A percentile compares a stretch with the other conserved stretches of the same genome.
phyloP scores from a whole-genome alignment of 2,888 invertebrate genomes.

The Ceraclea dissimilis region DNA sequence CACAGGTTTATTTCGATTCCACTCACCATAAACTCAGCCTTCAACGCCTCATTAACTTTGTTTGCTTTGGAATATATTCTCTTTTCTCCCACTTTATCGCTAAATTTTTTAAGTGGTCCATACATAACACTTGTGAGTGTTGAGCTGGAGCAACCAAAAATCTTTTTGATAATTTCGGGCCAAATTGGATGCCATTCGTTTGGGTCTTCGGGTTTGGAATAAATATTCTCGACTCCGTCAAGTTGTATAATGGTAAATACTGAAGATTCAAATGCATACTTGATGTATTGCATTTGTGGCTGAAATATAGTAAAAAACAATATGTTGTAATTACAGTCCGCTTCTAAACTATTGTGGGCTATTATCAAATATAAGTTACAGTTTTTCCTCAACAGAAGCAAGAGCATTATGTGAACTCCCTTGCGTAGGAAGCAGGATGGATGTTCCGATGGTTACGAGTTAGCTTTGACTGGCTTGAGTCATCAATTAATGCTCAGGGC shows the following conservation, averaged over 20 bases:
- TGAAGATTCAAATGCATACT: constrained; percentile 57
- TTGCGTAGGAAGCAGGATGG: no score
- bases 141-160: constrained; percentile 56
- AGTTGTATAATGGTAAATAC: constrained; percentile 52
- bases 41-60: constrained; percentile 48
- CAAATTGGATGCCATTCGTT: constrained; percentile 54
- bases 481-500: no score
- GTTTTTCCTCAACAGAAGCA: no score
- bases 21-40: constrained; percentile 52
- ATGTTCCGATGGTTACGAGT: no score
- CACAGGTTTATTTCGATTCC: no score
- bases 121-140: constrained; percentile 58
- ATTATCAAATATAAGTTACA: no score
- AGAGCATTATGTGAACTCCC: no score
- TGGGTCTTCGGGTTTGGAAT: constrained; percentile 55
- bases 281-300: constrained; percentile 56
- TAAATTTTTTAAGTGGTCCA: constrained; percentile 54
- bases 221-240: constrained; percentile 56
- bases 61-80: constrained; percentile 36
- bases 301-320: constrained; percentile 30
- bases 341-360: constrained; percentile 1
- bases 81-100: constrained; percentile 50
- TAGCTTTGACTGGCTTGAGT: no score
- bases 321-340: constrained; percentile 1
- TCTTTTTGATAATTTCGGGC: constrained; percentile 57